Percentiles rank a stretch among this genome's conserved stretches.
Evolutionary conservation across 2,797 vertebrate genomes (phyloP).

Genomic region (Ceryle rudis): DNA sequence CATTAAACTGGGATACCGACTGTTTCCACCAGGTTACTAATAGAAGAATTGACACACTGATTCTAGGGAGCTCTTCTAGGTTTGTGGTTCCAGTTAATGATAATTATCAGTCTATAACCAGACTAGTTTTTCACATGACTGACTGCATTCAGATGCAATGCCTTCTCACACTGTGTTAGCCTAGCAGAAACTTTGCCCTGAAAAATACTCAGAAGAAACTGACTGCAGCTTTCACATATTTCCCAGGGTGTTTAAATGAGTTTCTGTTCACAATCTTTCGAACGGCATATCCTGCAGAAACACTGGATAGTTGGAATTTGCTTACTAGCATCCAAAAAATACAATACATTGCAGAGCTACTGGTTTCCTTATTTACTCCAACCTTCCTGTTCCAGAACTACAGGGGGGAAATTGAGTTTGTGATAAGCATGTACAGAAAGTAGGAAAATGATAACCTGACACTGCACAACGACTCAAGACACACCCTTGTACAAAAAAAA

Average conservation of each 20-base stretch:
- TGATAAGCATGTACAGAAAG: background rate
- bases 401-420: background rate
- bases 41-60: background rate
- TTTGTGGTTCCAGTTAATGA: background rate
- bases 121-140: background rate
- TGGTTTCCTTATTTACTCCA: background rate
- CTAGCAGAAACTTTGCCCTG: background rate
- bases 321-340: background rate
- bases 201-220: background rate
- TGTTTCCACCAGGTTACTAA: background rate
- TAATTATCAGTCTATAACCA: background rate
- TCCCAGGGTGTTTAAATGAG: background rate
- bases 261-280: background rate
- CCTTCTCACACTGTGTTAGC: background rate
- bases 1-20: background rate
- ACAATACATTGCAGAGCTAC: background rate
- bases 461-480: background rate
- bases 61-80: background rate
- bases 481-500: background rate
- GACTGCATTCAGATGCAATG: background rate
- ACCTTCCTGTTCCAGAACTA: background rate
- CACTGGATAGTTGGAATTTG: background rate
- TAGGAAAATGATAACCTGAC: background rate
- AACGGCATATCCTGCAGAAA: background rate
- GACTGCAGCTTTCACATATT: background rate